Evolutionary conservation across 2,113 vertebrate species (phyloP), one percentile per base, ranked within the genome.

Genomic region (Hucho hucho): DNA sequence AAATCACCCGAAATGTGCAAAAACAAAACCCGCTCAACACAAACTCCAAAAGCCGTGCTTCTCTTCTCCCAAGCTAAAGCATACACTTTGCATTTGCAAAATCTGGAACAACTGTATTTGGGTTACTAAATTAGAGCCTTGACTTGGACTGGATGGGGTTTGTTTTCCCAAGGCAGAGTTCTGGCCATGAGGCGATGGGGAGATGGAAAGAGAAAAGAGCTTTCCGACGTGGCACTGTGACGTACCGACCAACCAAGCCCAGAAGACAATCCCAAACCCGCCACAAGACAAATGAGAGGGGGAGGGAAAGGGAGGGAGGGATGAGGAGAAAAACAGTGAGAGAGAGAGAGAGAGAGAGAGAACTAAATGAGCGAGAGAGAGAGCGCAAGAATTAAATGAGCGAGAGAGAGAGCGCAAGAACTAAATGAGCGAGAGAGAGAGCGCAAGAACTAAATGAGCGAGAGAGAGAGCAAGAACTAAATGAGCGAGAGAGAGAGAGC

Each of bases 221-320:
- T 72, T 78, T 83, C 43, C 78, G 75, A 84, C 76, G 79, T 84
- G 83, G 79, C 83, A 81, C 22, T 56, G 69, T 81, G 74, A 84
- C 74, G 71, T 71, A 69, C 24, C 20, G 20, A 46, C 5, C 59
- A 16, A 32, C 26, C 20, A 14, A 63, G 47, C 5, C 47, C 25
- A 32, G 58, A 58, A 37, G 32, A 73, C 72, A 68, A 78, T 61
- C 64, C 68, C 43, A 22, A 69, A 37, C 18, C 64, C 72, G 28
- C 29, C 59, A 56, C 37, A 43, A 69, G 59, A 76, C 64, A 72
- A 74, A 56, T 69, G 4, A 76, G 72, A 74, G 13, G 29, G 47
- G 22, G 58, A 59, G 32, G 13, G 58, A 76, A 56, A 47, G 56
- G 24, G 63, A 59, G 46, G 72, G 18, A 59, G 56, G 37, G 29